Evolutionary conservation across 2,888 invertebrate genomes (phyloP).

Genomic region (Macrophya annulata): DNA sequence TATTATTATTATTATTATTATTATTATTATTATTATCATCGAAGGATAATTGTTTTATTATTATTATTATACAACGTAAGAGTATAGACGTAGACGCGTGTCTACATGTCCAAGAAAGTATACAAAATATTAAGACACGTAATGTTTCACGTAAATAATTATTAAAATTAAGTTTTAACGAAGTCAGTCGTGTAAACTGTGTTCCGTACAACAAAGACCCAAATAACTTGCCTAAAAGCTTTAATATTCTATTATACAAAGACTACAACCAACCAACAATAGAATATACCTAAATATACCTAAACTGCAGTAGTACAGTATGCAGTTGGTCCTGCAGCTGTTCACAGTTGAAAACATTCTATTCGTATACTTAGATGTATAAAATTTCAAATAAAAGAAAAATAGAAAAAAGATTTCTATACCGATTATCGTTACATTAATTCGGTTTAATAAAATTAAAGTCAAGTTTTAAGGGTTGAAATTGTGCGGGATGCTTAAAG

Average conservation of each 20-base stretch:
- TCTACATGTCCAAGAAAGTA: constrained; percentile 68
- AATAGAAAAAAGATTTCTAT: neutral
- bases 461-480: neutral
- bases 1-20: constrained; percentile 36
- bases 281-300: too few relatives aligned
- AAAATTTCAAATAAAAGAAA: neutral
- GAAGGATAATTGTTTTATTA: constrained; percentile 33
- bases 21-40: constrained; percentile 55
- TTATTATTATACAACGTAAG: constrained; percentile 54
- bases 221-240: neutral
- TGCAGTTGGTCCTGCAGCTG: constrained; percentile 23
- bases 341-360: neutral
- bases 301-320: neutral
- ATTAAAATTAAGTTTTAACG: constrained; percentile 57
- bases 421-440: neutral
- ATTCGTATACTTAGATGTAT: too few relatives aligned
- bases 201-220: constrained; percentile 10
- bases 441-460: neutral
- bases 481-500: constrained; percentile 7
- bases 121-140: constrained; percentile 56
- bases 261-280: neutral
- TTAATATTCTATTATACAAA: neutral
- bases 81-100: constrained; percentile 57
- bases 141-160: constrained; percentile 60
- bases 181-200: constrained; percentile 21